Evolutionary conservation across 1,140 invertebrate genomes (phyloP).

Genomic region (Zaprionus lachaisei): DNA sequence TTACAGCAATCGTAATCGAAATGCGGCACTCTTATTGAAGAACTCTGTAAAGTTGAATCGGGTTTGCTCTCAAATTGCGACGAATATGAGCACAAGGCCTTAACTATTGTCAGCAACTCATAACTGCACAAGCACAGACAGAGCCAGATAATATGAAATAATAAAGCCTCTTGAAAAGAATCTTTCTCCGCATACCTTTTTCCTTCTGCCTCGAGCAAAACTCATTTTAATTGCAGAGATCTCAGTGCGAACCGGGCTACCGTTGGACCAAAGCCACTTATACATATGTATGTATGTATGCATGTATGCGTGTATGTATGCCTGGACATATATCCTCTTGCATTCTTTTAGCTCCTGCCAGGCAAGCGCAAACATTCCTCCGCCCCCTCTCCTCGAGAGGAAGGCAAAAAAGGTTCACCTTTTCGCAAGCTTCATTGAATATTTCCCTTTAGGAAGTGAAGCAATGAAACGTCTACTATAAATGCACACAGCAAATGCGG

Average conservation of each 20-base stretch:
- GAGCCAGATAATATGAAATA: background rate
- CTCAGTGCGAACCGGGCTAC: background rate
- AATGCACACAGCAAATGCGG: background rate
- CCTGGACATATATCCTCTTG: background rate
- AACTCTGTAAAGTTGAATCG: background rate
- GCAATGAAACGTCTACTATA: constrained; percentile 5
- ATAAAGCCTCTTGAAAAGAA: background rate
- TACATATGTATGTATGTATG: constrained; percentile 10
- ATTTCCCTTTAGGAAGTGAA: constrained; percentile 5
- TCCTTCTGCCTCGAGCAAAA: background rate
- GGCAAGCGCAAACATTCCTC: too few relatives aligned
- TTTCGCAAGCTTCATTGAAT: constrained; percentile 4
- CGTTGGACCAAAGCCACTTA: constrained; percentile 14
- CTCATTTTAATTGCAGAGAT: constrained; percentile 7
- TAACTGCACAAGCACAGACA: background rate
- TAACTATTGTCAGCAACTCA: background rate
- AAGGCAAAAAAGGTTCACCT: constrained; percentile 1
- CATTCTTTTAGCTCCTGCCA: background rate
- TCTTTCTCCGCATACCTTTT: background rate
- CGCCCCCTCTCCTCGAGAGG: too few relatives aligned
- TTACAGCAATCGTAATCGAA: background rate
- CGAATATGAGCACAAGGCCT: background rate
- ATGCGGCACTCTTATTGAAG: background rate
- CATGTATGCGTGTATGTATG: background rate
- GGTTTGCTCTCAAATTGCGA: background rate